Percentiles rank a stretch among this genome's conserved stretches.
Evolutionary conservation across 1,140 invertebrate species (phyloP).

Genomic region (Chymomyza costata): DNA sequence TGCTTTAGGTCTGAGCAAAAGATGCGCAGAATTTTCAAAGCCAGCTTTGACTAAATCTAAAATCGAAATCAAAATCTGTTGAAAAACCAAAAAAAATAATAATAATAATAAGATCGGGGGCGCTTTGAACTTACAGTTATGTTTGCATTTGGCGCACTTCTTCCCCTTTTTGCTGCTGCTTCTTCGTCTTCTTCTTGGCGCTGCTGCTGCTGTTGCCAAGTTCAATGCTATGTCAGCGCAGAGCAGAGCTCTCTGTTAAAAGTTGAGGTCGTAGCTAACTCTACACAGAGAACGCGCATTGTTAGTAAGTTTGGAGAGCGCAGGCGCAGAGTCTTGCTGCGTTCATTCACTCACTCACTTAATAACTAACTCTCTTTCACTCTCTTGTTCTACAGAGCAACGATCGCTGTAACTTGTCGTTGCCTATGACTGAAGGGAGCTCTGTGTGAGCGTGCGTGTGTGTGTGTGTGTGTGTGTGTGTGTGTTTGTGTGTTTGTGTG

Average conservation of each 20-base stretch:
- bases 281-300: conserved; percentile 23
- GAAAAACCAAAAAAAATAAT: too few relatives aligned
- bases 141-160: too few relatives aligned
- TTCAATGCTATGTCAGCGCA: conserved; percentile 53
- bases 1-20: too few relatives aligned
- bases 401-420: too few relatives aligned
- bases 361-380: conserved; percentile 24
- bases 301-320: conserved; percentile 43
- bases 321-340: too few relatives aligned
- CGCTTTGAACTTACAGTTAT: too few relatives aligned
- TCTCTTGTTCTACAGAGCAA: conserved; percentile 30
- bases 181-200: too few relatives aligned
- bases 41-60: too few relatives aligned
- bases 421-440: too few relatives aligned
- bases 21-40: too few relatives aligned
- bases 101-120: conserved; percentile 34
- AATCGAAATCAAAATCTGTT: too few relatives aligned
- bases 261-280: conserved; percentile 30
- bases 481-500: conserved; percentile 24
- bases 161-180: conserved; percentile 12
- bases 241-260: conserved; percentile 25
- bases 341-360: conserved; percentile 23
- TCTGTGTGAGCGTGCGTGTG: conserved; percentile 30
- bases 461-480: conserved; percentile 7
- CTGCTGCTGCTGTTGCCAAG: too few relatives aligned